These are phyloP conservation scores for Holothuria scabra DNA, from an alignment of 53 echinoderm and acorn worm species.

Conservation along the genomic window DNA sequence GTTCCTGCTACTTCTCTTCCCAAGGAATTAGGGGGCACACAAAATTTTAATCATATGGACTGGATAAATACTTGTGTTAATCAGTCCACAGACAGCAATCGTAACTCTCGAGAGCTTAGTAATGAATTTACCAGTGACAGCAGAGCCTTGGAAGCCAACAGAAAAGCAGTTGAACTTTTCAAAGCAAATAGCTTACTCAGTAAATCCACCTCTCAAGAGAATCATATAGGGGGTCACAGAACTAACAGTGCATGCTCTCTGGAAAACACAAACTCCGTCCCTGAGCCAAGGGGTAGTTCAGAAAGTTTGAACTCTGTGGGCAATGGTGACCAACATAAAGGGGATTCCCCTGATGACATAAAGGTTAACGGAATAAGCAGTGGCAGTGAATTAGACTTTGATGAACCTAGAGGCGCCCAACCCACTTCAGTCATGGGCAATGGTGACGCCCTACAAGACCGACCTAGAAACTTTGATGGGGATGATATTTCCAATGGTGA, in stretches of 20 bases:
- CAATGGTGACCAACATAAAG: constrained; percentile 13
- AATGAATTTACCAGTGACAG: constrained; percentile 76
- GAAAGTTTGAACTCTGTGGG: constrained; percentile 62
- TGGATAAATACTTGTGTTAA: constrained; percentile 91
- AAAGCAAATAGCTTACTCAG: constrained; percentile 37
- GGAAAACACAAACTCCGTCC: constrained; percentile 15
- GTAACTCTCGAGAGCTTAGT: constrained; percentile 85
- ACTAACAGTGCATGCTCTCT: constrained; percentile 45
- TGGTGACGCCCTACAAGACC: constrained; percentile 54
- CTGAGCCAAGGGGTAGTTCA: constrained; percentile 59
- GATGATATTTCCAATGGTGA: constrained; percentile 53
- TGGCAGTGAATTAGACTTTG: constrained; percentile 48
- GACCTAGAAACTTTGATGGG: constrained; percentile 57
- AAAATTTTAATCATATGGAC: constrained; percentile 83
- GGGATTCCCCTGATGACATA: constrained; percentile 4
- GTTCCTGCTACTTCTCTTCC: constrained; percentile 89
- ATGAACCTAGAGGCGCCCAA: constrained; percentile 47
- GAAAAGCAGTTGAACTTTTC: constrained; percentile 84
- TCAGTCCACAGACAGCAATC: constrained; percentile 82
- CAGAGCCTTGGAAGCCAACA: constrained; percentile 86
- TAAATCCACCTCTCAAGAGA: constrained; percentile 34
- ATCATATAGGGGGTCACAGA: constrained; percentile 16
- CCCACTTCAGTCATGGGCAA: constrained; percentile 57
- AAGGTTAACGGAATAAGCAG: constrained; percentile 47
- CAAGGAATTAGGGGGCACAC: constrained; percentile 81